Base-by-base conservation (phyloP, 2,113 vertebrate genomes). In the Nothoprocta perdicaria region DNA sequence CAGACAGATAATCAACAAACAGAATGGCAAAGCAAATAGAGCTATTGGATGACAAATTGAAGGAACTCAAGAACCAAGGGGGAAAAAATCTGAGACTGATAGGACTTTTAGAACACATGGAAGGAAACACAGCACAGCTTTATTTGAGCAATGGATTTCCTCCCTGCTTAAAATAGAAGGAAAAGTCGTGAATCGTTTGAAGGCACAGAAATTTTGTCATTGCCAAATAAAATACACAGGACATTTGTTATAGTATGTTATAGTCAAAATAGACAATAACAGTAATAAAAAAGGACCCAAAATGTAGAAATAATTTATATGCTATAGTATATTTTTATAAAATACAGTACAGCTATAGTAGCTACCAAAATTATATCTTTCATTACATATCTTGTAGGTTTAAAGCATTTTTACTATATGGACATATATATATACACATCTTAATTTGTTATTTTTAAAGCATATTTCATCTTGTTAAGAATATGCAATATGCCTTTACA, bases 21-120 rank as follows among this genome's bases (percentile, higher is more conserved):
- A 58, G 45, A 91, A 81, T 27, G 14, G 18, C 7, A 92, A 48
- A 85, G 12, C 9, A 63, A 89, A 76, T 78, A 76, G 71, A 80
- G 22, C 33, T 86, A 50, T 8, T 72, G 22, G 5, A 35, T 84
- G 31, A 69, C 1, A 87, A 84, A 53, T 2, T 40, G 5, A 9
- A 63, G 80, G 27, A 85, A 79, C 29, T 10, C 14, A 63, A 72
- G 3, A 12, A 26, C 2, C 8, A 74, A 50, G 73, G 6, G 6
- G 2, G 74, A 61, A n/a, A 35, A 35, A 40, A 35, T 8, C 12
- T 23, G 55, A 57, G n/a, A 71, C 3, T 38, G 22, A 57, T 8
- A 80, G 40, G 80, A 75, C 3, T 65, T 1, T 1, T 6, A 65
- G 27, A 93, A 86, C 38, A 50, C 17, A 83, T 27, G n/a, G 46